Conservation (phyloP, 2,888 invertebrate species). For the Sphaeridia pumilis region DNA sequence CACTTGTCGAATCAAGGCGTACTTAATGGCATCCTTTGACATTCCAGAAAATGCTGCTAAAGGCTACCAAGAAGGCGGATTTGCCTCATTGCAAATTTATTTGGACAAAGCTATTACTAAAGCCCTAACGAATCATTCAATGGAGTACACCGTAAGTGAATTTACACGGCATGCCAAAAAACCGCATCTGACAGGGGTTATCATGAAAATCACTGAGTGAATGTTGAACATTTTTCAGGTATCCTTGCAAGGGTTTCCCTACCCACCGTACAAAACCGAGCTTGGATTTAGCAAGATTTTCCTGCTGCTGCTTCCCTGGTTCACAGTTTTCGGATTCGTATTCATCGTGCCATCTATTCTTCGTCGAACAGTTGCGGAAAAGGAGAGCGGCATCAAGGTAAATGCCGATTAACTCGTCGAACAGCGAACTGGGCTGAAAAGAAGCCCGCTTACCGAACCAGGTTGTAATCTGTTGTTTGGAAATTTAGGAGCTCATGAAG, state of each 20-base stretch:
- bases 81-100: constrained; percentile 29
- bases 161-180: background rate
- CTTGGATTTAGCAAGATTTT: constrained; percentile 37
- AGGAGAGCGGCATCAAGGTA: constrained; percentile 49
- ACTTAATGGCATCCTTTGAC: background rate
- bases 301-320: constrained; percentile 39
- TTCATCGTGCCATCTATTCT: constrained; percentile 47
- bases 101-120: constrained; percentile 31
- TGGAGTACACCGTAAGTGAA: constrained; percentile 9
- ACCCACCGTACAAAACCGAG: constrained; percentile 40
- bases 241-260: constrained; percentile 48
- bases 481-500: constrained; percentile 46
- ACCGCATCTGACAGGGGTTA: background rate
- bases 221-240: constrained; percentile 36
- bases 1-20: background rate
- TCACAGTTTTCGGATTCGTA: constrained; percentile 43
- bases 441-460: too few species aligned
- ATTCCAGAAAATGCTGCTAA: constrained; percentile 3
- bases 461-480: too few species aligned
- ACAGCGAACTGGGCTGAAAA: background rate
- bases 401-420: constrained; percentile 4
- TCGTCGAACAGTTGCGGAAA: constrained; percentile 50
- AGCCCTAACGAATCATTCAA: constrained; percentile 15
- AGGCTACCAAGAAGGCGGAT: constrained; percentile 13
- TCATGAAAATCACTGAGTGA: background rate